Conservation (phyloP, 2,797 vertebrate species). For the Merluccius polli region DNA sequence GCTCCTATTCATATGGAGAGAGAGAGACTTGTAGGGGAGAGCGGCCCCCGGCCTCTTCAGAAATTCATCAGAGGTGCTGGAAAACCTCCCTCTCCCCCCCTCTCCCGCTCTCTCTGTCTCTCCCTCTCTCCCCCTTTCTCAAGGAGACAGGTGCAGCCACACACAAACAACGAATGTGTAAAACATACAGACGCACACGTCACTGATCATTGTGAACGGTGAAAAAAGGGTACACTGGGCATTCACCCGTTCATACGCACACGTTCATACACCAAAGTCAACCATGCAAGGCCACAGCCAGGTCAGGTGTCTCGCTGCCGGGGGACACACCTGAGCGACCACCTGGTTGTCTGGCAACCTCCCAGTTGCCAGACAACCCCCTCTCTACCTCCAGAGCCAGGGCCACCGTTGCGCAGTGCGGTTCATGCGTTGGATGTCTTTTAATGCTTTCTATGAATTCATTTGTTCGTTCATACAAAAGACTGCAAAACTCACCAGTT, state of each 20-base stretch:
- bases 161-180: constrained; percentile 1
- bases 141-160: constrained; percentile 1
- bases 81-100: neutral
- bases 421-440: no score
- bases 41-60: constrained; percentile 38
- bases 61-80: constrained; percentile 39
- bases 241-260: no score
- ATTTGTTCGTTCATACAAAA: neutral
- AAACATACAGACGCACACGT: neutral
- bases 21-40: constrained; percentile 47
- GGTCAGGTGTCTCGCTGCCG: no score
- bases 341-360: no score
- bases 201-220: neutral
- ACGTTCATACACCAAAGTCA: no score
- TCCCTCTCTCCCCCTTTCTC: neutral
- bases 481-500: constrained; percentile 68
- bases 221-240: no score
- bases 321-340: no score
- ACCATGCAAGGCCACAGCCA: no score
- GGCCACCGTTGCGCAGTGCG: no score
- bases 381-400: no score
- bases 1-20: constrained; percentile 63
- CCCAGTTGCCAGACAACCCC: no score
- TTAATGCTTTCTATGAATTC: no score
- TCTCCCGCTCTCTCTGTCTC: constrained; percentile 5